Evolutionary conservation across 2,888 invertebrate genomes (phyloP).

Genomic region (Drosophila vallismaia): DNA sequence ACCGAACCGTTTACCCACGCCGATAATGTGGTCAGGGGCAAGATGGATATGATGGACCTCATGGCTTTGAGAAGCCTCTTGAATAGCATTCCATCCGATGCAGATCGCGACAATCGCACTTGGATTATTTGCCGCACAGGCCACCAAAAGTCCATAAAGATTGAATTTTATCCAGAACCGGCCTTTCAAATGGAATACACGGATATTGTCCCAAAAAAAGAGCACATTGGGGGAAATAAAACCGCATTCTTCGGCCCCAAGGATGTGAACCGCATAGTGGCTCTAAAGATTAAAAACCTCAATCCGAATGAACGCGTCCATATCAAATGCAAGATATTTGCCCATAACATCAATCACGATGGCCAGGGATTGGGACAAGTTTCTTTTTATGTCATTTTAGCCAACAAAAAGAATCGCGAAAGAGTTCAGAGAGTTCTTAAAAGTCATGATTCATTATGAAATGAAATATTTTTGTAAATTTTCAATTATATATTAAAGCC

Average conservation of each 20-base stretch:
- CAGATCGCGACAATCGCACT: constrained; percentile 31
- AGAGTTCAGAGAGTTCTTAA: neutral
- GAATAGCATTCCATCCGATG: neutral
- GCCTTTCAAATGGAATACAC: constrained; percentile 39
- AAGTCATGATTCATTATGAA: constrained; percentile 23
- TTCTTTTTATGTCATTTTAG: constrained; percentile 29
- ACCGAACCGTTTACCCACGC: constrained; percentile 25
- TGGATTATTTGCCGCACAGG: constrained; percentile 49
- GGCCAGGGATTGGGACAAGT: constrained; percentile 25
- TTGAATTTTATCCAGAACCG: constrained; percentile 46
- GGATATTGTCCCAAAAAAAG: constrained; percentile 13
- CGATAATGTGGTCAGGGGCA: constrained; percentile 12
- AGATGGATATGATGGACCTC: constrained; percentile 7
- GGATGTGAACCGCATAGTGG: constrained; percentile 60
- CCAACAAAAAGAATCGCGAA: neutral
- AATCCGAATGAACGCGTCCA: neutral
- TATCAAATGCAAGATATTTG: constrained; percentile 57
- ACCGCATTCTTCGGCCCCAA: constrained; percentile 4
- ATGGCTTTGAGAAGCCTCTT: constrained; percentile 11
- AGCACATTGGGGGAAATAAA: neutral
- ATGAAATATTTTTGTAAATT: neutral
- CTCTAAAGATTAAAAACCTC: constrained; percentile 44
- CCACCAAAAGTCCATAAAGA: neutral
- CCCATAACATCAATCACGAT: constrained; percentile 47
- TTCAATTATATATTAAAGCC: neutral